Base-by-base conservation (phyloP, 2,888 invertebrate genomes). In the Galerucella nymphaeae region DNA sequence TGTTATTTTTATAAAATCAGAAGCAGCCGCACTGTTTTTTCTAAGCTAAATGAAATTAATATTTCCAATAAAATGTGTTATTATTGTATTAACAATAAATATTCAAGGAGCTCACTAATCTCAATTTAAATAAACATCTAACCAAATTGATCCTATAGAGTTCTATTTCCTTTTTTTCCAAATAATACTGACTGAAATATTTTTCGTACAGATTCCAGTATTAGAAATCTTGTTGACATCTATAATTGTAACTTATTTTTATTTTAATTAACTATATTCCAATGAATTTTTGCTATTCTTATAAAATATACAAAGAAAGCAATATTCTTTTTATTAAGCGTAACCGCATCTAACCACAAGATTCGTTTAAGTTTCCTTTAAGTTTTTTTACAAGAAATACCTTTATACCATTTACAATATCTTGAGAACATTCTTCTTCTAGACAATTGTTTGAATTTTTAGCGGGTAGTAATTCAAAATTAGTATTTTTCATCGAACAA, bases 281-380 rank as follows among this genome's bases (percentile, higher is more conserved):
- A 53, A 53, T 3, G 1, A n/a, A 18, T 18, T 48, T 48, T n/a
- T n/a, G 48, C 48, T 48, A 48, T n/a, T 48, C 8, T 16, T 4
- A 16, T 50, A 6, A 50, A 50, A 10, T 53, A 10, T 11, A 53
- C 18, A 2, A 48, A 53, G 18, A 53, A 53, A 53, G 53, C 53
- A 53, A 53, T 53, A 9, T 53, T 16, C 53, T 53, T 16, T 53
- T 53, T 53, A 53, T 53, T 53, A 53, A 18, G 18, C 53, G 53
- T 53, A 53, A 53, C 53, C 18, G 18, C 18, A 10, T 10, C 10
- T 1, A 53, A 53, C 53, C 53, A 18, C 53, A 53, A 53, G 16
- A 53, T 18, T 53, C 53, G 16, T 53, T 53, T 10, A n/a, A 53
- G 16, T 16, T 16, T 53, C 18, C 53, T 53, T 2, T 53, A 1